Base-by-base conservation (phyloP, 2,113 vertebrate species). In the Trachemys scripta region DNA sequence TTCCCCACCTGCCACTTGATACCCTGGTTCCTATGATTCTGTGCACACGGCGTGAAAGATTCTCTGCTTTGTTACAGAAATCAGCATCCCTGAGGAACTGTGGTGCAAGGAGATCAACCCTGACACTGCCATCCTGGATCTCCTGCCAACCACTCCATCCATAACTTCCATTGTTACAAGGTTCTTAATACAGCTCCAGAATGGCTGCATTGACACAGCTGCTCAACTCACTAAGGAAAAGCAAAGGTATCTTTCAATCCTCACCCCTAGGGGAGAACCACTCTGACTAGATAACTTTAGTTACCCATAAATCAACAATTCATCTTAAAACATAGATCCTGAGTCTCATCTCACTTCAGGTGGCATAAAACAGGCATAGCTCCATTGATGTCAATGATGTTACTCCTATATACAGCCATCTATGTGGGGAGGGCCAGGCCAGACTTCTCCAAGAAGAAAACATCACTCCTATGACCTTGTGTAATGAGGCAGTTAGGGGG, bases 141-240 rank as follows among this genome's bases (percentile, higher is more conserved):
- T 96, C 31, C 79, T 97, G 16, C 95, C 95, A 29, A 90, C 29
- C 9, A 10, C 80, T 0, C 9, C 35, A 42, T 97, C 96, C 53
- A 45, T 93, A 1, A 4, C 65, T 69, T 82, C 47, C 19, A 13
- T 86, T 47, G 91, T 97, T 65, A 89, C 87, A 2, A 82, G 27
- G 6, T 79, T 88, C 75, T 92, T 97, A 24, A 86, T 95, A 27
- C 76, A 87, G 86, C 83, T 90, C 83, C 97, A 95, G 59, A 97
- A 96, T 56, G 75, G 94, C 45, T 94, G 85, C 11, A 95, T 95
- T 54, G 84, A 91, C 7, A 17, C 27, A 56, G 84, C 92, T 78
- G 51, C 72, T 14, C 42, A 35, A 50, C 69, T 92, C 88, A 90
- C 84, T 49, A 72, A 59, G 10, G 92, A 92, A 80, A 88, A 88